A percentile compares a stretch with the other conserved stretches of the same genome.
These are phyloP conservation scores for Salminus brasiliensis DNA, from an alignment of 2,113 vertebrate species.

Conservation along the genomic window DNA sequence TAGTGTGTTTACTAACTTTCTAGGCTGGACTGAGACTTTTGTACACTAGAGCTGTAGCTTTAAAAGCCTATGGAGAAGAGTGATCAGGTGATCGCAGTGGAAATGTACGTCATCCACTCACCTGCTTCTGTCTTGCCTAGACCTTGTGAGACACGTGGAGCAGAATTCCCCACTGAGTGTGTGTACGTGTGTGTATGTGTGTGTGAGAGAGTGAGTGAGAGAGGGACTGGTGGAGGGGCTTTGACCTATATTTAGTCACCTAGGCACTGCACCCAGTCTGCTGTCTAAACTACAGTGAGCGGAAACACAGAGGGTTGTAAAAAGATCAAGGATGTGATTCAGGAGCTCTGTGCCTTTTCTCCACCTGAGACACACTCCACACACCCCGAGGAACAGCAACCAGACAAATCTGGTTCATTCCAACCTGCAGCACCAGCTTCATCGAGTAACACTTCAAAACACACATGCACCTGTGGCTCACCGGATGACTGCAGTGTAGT, in stretches of 20 bases:
- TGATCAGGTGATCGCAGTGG: conserved; percentile 12
- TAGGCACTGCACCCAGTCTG: conserved; percentile 22
- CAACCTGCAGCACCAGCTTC: not conserved
- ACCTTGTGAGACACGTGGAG: not conserved
- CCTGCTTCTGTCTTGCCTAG: conserved; percentile 19
- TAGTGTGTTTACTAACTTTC: not conserved
- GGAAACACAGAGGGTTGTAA: not conserved
- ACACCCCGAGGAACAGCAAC: conserved; percentile 11
- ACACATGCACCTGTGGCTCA: not conserved
- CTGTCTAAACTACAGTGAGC: conserved; percentile 5
- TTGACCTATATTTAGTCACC: conserved; percentile 34
- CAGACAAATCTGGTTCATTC: conserved; percentile 14
- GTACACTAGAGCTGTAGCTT: not conserved
- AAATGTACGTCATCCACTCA: conserved; percentile 35
- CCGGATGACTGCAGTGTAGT: not conserved
- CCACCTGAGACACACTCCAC: not conserved
- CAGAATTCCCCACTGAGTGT: conserved; percentile 14
- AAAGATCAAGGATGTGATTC: not conserved
- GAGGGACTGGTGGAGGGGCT: not conserved
- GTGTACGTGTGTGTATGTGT: conserved; percentile 18
- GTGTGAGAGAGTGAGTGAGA: conserved; percentile 4
- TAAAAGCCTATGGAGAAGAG: not conserved
- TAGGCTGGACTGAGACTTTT: not conserved
- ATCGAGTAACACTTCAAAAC: conserved; percentile 17
- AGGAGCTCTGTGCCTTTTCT: not conserved